Evolutionary conservation across 2,113 vertebrate species (phyloP).

Genomic region (Hirundichthys speculiger): DNA sequence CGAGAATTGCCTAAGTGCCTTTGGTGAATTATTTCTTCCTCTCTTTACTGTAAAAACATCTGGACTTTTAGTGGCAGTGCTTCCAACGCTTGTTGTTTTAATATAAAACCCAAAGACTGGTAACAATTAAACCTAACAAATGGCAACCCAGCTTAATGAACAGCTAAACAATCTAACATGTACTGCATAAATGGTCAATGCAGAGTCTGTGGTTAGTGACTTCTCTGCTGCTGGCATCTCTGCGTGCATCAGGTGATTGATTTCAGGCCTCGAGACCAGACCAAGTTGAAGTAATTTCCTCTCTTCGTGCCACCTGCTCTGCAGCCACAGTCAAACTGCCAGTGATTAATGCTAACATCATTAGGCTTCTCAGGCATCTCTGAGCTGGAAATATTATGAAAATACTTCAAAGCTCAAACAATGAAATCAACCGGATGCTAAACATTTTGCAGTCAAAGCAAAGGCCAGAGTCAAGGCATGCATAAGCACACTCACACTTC

Average conservation of each 20-base stretch:
- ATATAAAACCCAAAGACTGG: constrained; percentile 10
- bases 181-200: constrained; percentile 10
- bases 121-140: constrained; percentile 1
- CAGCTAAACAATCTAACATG: constrained; percentile 12
- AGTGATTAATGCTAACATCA: constrained; percentile 15
- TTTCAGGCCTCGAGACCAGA: constrained; percentile 31
- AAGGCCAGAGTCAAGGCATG: background rate
- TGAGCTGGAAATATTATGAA: too few species aligned
- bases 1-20: background rate
- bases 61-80: constrained; percentile 25
- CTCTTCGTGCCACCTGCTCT: constrained; percentile 22
- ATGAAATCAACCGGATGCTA: too few species aligned
- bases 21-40: constrained; percentile 27
- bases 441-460: too few species aligned
- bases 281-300: constrained; percentile 19
- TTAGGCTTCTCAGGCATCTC: background rate
- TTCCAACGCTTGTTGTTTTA: background rate
- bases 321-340: constrained; percentile 30
- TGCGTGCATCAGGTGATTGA: constrained; percentile 39
- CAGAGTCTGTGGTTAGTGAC: background rate
- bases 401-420: too few species aligned
- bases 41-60: constrained; percentile 41
- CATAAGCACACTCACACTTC: background rate
- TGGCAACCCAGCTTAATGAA: background rate
- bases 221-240: background rate